These are phyloP conservation scores for Siniperca scherzeri DNA, from an alignment of 2,797 vertebrate species.

Conservation along the genomic window DNA sequence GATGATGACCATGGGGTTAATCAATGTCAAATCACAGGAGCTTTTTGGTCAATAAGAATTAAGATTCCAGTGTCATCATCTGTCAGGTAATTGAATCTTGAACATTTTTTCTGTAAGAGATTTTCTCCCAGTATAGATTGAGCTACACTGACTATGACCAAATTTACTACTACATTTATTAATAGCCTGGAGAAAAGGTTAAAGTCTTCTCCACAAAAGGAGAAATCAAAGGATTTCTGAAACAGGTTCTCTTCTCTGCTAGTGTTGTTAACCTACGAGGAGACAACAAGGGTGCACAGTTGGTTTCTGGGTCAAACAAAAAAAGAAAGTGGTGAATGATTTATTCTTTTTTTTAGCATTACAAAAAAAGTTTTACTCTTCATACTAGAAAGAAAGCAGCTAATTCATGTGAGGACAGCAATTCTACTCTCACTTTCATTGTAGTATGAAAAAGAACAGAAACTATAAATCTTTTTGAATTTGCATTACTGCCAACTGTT, in stretches of 20 bases:
- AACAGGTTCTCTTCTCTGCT: not conserved
- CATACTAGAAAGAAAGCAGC: not conserved
- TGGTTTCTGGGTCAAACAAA: not conserved
- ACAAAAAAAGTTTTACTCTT: not conserved
- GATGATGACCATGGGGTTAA: not conserved
- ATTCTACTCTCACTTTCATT: not conserved
- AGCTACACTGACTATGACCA: not conserved
- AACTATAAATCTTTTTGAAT: not conserved
- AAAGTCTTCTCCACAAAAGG: not conserved
- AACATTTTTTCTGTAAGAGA: not conserved
- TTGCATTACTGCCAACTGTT: not conserved
- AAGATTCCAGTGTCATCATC: slow-evolving; percentile 1
- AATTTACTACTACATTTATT: slow-evolving; percentile 4
- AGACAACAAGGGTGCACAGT: not conserved
- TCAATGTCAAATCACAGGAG: slow-evolving; percentile 28
- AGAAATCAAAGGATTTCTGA: not conserved
- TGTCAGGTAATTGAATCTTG: slow-evolving; percentile 8
- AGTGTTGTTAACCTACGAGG: not conserved
- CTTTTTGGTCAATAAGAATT: slow-evolving; percentile 23
- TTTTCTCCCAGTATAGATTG: not conserved
- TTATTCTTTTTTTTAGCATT: not conserved
- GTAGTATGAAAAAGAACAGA: not conserved
- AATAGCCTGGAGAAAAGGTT: not conserved
- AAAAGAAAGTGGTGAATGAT: not conserved
- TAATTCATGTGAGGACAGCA: not conserved